Percentiles rank a stretch among this genome's conserved stretches.
These are phyloP conservation scores for Ostrea denselamellosa DNA, from an alignment of 1,140 invertebrate species.

Conservation along the genomic window DNA sequence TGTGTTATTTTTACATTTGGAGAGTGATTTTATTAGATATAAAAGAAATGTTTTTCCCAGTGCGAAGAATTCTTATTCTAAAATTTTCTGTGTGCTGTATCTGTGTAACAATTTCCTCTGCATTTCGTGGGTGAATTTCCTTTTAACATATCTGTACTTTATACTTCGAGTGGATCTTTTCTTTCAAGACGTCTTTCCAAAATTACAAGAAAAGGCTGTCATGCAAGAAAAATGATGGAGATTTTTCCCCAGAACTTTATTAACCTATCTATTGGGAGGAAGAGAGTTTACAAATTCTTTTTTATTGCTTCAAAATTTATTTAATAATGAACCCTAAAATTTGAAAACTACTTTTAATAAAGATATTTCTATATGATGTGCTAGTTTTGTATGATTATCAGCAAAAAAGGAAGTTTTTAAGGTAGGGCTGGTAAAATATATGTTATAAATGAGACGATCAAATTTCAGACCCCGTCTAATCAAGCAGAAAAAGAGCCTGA, in stretches of 20 bases:
- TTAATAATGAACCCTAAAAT: background rate
- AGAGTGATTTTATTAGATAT: constrained; percentile 27
- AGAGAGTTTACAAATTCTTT: background rate
- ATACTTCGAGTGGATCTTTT: constrained; percentile 28
- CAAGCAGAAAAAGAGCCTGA: constrained; percentile 26
- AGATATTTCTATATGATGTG: background rate
- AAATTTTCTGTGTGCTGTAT: constrained; percentile 29
- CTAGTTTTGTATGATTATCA: background rate
- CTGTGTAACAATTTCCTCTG: constrained; percentile 24
- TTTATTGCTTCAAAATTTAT: no score
- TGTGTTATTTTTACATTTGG: background rate
- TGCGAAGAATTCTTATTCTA: background rate
- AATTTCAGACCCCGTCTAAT: constrained; percentile 30
- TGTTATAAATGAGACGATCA: constrained; percentile 25
- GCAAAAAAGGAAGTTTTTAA: background rate
- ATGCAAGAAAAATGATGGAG: constrained; percentile 33
- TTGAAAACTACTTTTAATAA: background rate
- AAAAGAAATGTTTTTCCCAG: background rate
- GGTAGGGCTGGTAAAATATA: background rate
- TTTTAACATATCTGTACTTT: constrained; percentile 27
- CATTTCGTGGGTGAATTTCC: constrained; percentile 13
- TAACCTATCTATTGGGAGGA: background rate
- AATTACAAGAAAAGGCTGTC: constrained; percentile 15
- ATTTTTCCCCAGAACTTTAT: background rate
- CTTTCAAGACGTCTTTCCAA: constrained; percentile 9